Percentiles rank a stretch among this genome's conserved stretches.
phyloP scores from a whole-genome alignment of 1,140 invertebrate species.

The Brevipalpus yothersi region DNA sequence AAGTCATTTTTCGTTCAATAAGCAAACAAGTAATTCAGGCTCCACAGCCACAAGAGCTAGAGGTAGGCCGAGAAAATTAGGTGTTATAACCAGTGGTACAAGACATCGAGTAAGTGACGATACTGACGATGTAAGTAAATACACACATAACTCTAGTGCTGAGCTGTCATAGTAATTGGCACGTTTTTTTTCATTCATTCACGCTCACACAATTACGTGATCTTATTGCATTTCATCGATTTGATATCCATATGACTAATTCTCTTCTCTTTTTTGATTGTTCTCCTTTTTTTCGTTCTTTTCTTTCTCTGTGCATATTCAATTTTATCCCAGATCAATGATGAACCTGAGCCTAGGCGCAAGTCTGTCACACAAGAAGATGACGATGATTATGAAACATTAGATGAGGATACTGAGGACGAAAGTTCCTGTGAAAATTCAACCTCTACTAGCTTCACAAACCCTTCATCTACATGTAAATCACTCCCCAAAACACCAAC shows the following conservation, averaged over 20 bases:
- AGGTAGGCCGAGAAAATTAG: slow-evolving; percentile 4
- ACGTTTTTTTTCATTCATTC: too few relatives aligned
- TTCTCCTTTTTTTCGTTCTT: too few relatives aligned
- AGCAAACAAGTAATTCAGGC: not conserved
- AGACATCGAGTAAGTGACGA: too few relatives aligned
- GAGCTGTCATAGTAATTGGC: too few relatives aligned
- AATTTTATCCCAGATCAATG: not conserved
- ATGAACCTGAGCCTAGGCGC: not conserved
- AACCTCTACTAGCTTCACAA: not conserved
- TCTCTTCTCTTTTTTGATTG: too few relatives aligned
- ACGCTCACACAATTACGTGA: too few relatives aligned
- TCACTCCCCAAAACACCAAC: not conserved
- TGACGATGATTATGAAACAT: not conserved
- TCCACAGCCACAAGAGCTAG: not conserved
- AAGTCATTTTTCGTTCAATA: not conserved
- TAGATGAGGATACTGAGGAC: slow-evolving; percentile 1
- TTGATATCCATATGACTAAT: too few relatives aligned
- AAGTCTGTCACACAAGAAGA: not conserved
- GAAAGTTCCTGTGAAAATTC: not conserved
- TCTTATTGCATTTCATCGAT: too few relatives aligned
- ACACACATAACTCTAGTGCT: too few relatives aligned
- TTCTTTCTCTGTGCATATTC: too few relatives aligned
- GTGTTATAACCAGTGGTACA: not conserved
- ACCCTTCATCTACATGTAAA: not conserved
- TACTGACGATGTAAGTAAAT: too few relatives aligned